Conservation (phyloP, 2,113 vertebrate species). For the Amia ocellicauda region DNA sequence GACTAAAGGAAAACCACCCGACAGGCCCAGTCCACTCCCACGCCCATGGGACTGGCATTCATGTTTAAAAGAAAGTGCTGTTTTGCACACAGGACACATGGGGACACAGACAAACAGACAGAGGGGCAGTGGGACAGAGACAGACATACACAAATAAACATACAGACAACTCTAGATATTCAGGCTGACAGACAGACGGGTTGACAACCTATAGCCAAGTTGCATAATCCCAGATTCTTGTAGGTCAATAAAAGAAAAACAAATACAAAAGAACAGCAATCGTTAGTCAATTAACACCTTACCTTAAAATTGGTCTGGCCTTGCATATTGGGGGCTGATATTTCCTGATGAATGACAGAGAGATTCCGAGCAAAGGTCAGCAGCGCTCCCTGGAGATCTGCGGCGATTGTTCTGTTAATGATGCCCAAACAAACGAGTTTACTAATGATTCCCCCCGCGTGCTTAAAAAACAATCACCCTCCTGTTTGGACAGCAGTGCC, state of each 20-base stretch:
- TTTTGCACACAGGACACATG: too few relatives aligned
- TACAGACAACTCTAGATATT: neutral
- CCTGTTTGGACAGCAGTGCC: slow-evolving; percentile 71
- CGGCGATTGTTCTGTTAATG: slow-evolving; percentile 91
- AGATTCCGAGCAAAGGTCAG: slow-evolving; percentile 96
- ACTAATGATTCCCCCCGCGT: slow-evolving; percentile 68
- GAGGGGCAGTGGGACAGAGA: neutral
- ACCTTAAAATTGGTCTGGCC: slow-evolving; percentile 98
- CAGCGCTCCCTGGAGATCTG: slow-evolving; percentile 89
- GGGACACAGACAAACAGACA: too few relatives aligned
- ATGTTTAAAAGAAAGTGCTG: too few relatives aligned
- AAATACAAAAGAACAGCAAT: slow-evolving; percentile 72
- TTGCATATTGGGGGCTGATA: slow-evolving; percentile 91
- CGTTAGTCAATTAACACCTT: slow-evolving; percentile 90
- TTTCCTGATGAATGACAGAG: slow-evolving; percentile 98
- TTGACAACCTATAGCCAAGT: slow-evolving; percentile 1
- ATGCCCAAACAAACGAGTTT: slow-evolving; percentile 86
- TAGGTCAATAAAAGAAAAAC: neutral
- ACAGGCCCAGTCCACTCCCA: too few relatives aligned
- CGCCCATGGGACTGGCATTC: too few relatives aligned
- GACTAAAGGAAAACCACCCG: too few relatives aligned
- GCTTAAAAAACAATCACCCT: slow-evolving; percentile 75
- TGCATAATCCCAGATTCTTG: slow-evolving; percentile 7
- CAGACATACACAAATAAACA: slow-evolving; percentile 1
- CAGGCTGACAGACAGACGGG: too few relatives aligned